Base-by-base conservation (phyloP, 2,888 invertebrate genomes). In the Epinotia ramella region DNA sequence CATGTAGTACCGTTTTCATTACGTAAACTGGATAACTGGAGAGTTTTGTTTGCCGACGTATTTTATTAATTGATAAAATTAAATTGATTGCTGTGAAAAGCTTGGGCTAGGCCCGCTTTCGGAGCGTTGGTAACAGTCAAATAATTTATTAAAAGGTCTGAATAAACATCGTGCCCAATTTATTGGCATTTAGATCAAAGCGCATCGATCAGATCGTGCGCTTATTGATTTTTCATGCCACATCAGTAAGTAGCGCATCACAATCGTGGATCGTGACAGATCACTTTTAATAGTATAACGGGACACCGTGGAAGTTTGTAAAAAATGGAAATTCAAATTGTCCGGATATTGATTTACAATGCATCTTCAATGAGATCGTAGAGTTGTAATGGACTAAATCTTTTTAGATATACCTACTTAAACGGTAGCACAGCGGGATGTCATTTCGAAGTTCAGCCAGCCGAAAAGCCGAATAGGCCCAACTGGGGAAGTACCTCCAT, bases 191-290 rank as follows among this genome's bases (percentile, higher is more conserved):
- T 77, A 77, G 66, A 74, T 77, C 66, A 77, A 70, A 77, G 73
- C 73, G 69, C 74, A 65, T 78, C 73, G 80, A 79, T 80, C 66
- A 78, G 81, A 83, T 85, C 87, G 86, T 85, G 86, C 86, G 86
- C 86, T 84, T 84, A 82, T 84, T 84, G 84, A 82, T 84, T 85
- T 83, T 82, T 83, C 83, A 81, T 81, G 85, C 82, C 82, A 82
- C 81, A 83, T 84, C 85, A 79, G 78, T 77, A 74, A 75, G 77
- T 79, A 72, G 75, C 78, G 79, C 78, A 80, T 79, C 80, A 81
- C 80, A 83, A 84, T 83, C 84, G 84, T 80, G 79, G 77, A 78
- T 87, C 89, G 89, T 90, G 89, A 88, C 86, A 84, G 81, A 83
- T 81, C 84, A 81, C 83, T 86, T 74, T 74, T 65, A 53, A 67